phyloP scores from a whole-genome alignment of 2,113 vertebrate genomes.

The Apteryx owenii region DNA sequence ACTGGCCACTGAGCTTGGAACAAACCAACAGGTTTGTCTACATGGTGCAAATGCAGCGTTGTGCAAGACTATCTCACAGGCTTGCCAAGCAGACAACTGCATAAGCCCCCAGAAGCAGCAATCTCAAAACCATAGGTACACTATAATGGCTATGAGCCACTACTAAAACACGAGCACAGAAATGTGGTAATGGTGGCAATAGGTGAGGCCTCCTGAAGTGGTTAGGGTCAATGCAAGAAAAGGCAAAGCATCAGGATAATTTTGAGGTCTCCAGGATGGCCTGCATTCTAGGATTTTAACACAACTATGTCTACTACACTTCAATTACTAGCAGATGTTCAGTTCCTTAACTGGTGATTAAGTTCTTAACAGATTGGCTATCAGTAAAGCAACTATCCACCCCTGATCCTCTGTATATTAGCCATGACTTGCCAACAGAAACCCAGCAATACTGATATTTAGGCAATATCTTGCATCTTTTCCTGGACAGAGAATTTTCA shows the following conservation, averaged over 20 bases:
- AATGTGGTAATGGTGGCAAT: accelerated
- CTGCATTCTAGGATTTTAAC: background rate
- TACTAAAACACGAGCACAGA: background rate
- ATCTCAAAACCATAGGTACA: background rate
- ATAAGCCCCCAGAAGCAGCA: background rate
- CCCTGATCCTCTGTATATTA: accelerated
- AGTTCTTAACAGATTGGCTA: background rate
- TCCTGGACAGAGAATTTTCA: background rate
- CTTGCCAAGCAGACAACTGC: background rate
- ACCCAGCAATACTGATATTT: background rate
- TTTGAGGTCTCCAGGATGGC: background rate
- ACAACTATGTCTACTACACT: background rate
- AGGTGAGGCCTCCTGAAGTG: background rate
- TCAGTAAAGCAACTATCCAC: background rate
- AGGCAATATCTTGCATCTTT: background rate
- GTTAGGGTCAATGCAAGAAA: background rate
- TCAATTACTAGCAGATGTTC: background rate
- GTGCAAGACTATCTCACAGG: background rate
- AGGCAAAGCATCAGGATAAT: background rate
- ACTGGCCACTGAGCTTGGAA: background rate
- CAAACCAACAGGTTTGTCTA: background rate
- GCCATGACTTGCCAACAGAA: background rate
- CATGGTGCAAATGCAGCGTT: background rate
- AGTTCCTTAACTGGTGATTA: background rate
- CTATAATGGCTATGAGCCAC: accelerated